Conservation (phyloP, 2,113 vertebrate species). For the Mesocricetus auratus region DNA sequence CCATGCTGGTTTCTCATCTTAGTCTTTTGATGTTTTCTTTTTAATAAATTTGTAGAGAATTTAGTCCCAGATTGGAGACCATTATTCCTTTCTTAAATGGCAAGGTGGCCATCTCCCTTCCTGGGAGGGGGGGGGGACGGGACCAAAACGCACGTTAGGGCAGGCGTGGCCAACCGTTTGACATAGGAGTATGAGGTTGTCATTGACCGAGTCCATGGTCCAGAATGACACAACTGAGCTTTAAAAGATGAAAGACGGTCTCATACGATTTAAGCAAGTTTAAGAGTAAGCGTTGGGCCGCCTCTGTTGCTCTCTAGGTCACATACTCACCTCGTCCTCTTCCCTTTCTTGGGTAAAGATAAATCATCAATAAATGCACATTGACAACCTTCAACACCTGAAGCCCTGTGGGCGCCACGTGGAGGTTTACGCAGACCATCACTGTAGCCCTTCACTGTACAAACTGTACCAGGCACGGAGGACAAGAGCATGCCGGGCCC, state of each 20-base stretch:
- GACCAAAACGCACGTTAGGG: accelerated
- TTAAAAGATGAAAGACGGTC: background rate
- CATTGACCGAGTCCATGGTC: background rate
- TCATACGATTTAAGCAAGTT: background rate
- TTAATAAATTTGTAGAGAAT: background rate
- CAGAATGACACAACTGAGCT: background rate
- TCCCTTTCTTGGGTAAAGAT: background rate
- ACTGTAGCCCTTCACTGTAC: background rate
- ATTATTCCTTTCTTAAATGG: background rate
- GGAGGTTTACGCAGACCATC: accelerated
- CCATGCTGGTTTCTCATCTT: background rate
- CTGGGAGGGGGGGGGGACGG: too few species aligned
- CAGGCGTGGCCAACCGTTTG: accelerated
- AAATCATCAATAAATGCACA: too few species aligned
- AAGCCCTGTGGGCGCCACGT: accelerated
- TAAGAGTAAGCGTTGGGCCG: background rate
- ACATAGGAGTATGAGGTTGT: accelerated
- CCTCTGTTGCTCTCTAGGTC: background rate
- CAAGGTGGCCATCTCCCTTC: accelerated
- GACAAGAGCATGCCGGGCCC: background rate
- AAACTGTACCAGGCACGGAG: background rate
- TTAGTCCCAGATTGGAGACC: accelerated
- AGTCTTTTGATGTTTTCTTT: accelerated
- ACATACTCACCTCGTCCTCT: accelerated
- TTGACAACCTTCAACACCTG: background rate